A percentile compares a stretch with the other conserved stretches of the same genome.
phyloP scores from a whole-genome alignment of 2,888 invertebrate species.

The Caenorhabditis panamensis region DNA sequence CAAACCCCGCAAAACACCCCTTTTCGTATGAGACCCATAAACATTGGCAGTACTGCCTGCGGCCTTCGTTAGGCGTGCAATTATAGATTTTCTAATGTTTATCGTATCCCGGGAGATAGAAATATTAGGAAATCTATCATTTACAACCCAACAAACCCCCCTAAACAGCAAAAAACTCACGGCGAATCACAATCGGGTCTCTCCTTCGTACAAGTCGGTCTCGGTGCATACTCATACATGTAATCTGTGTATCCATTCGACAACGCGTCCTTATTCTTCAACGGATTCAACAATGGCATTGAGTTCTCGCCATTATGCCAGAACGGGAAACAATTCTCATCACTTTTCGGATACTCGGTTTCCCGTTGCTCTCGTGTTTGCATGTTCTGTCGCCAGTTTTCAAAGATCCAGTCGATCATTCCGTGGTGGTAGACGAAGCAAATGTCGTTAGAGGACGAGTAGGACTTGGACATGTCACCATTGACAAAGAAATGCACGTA shows the following conservation, averaged over 20 bases:
- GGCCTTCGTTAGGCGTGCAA: no score
- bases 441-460: slow-evolving; percentile 81
- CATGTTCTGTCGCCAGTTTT: slow-evolving; percentile 77
- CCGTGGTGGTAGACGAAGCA: slow-evolving; percentile 82
- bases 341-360: slow-evolving; percentile 69
- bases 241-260: slow-evolving; percentile 77
- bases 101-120: no score
- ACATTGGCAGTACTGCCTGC: no score
- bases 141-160: no score
- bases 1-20: no score
- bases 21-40: no score
- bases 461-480: slow-evolving; percentile 74
- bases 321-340: slow-evolving; percentile 70
- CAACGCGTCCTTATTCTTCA: slow-evolving; percentile 67
- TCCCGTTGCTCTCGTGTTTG: slow-evolving; percentile 70
- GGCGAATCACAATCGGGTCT: slow-evolving; percentile 66
- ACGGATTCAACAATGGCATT: slow-evolving; percentile 68
- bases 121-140: no score
- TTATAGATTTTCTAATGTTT: no score
- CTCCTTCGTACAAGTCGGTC: slow-evolving; percentile 67
- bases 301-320: slow-evolving; percentile 74
- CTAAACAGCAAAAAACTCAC: slow-evolving; percentile 48
- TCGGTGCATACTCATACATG: slow-evolving; percentile 75
- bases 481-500: slow-evolving; percentile 79
- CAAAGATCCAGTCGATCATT: slow-evolving; percentile 82